phyloP scores from a whole-genome alignment of 1,140 invertebrate species.

The Nylanderia fulva region DNA sequence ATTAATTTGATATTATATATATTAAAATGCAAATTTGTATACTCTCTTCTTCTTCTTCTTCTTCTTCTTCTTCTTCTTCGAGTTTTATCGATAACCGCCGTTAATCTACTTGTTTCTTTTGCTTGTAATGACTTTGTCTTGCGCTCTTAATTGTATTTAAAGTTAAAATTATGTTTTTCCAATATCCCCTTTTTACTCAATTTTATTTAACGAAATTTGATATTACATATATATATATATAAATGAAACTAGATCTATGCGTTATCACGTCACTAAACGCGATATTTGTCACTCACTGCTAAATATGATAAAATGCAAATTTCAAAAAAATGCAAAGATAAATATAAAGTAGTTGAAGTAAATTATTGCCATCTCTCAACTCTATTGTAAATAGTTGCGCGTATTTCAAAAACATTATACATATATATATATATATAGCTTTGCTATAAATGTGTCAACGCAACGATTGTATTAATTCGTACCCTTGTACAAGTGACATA shows the following conservation, averaged over 20 bases:
- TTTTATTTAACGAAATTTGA: neutral
- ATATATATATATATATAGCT: too few species aligned
- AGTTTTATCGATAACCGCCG: neutral
- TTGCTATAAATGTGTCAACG: neutral
- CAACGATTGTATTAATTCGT: slow-evolving; percentile 21
- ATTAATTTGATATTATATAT: slow-evolving; percentile 20
- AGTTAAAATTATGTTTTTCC: neutral
- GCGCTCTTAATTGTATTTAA: neutral
- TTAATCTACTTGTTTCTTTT: neutral
- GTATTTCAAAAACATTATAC: neutral
- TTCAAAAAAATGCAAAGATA: neutral
- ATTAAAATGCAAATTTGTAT: neutral
- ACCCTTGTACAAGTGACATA: neutral
- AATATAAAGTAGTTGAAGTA: neutral
- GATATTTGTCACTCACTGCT: neutral
- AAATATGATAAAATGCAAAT: slow-evolving; percentile 9
- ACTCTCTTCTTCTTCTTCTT: too few species aligned
- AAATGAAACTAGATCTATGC: neutral
- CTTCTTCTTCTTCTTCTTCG: too few species aligned
- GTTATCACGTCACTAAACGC: neutral
- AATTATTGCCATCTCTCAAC: neutral
- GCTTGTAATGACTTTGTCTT: neutral
- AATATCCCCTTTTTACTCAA: neutral
- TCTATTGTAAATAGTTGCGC: slow-evolving; percentile 25
- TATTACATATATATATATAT: neutral